Base-by-base conservation (phyloP, 2,888 invertebrate species). In the Cremastobaeus sp. region DNA sequence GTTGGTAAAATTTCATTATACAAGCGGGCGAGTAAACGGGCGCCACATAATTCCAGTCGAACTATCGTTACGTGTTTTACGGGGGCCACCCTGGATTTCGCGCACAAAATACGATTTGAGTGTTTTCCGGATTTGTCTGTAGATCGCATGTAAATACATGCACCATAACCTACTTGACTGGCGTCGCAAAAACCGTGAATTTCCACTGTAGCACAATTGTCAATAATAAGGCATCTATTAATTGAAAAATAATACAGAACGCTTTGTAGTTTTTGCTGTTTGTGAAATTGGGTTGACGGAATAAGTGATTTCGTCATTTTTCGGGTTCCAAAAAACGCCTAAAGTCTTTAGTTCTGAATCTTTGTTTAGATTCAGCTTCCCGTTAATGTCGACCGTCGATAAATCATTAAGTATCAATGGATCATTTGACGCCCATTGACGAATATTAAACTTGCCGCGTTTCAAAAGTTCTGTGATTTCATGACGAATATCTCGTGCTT, bases 261-360 rank as follows among this genome's bases (percentile, higher is more conserved):
- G 30, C 30, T 78, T 79, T 0, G 74, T 77, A 6, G n/a, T 6
- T 9, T 30, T 30, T 2, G 4, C 3, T n/a, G 9, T 30, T 30
- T 9, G 4, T 6, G 2, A 2, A 30, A 5, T 30, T 5, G 30
- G 9, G 3, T 30, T 9, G 8, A 9, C n/a, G 8, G 30, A 5
- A 9, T 30, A 30, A 30, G 3, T n/a, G n/a, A 30, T 30, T 30
- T 3, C 9, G 9, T 30, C 30, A 2, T 30, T 9, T 30, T 9
- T 30, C 9, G 30, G 30, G n/a, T 30, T 30, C 30, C 30, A 30
- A 5, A 9, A 35, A 30, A 30, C n/a, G n/a, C 30, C 30, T 3
- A 30, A 9, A 6, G 30, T 30, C n/a, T n/a, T n/a, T n/a, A n/a
- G n/a, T n/a, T n/a, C n/a, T n/a, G n/a, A n/a, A n/a, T n/a, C n/a